phyloP scores from a whole-genome alignment of 1,140 invertebrate genomes.

The Caenorhabditis latens region DNA sequence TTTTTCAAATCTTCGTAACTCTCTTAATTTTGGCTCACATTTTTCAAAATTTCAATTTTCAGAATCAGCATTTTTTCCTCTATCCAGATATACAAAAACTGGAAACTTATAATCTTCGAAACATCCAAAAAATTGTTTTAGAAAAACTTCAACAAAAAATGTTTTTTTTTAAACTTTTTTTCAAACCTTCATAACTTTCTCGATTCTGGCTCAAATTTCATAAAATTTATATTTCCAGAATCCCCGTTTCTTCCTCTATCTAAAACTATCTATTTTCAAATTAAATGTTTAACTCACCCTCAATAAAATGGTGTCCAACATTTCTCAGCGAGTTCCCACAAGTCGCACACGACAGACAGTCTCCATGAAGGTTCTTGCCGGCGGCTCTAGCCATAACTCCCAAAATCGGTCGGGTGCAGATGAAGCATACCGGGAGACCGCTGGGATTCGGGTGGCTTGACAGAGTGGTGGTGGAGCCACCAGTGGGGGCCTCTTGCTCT shows the following conservation, averaged over 20 bases:
- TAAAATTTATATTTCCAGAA: background rate
- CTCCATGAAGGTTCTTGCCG: conserved; percentile 94
- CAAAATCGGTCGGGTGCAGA: conserved; percentile 65
- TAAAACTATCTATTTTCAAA: background rate
- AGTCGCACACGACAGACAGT: conserved; percentile 95
- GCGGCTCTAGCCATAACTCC: conserved; percentile 95
- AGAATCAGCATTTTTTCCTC: no score
- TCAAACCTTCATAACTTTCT: no score
- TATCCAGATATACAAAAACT: no score
- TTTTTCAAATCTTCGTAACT: no score
- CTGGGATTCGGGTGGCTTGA: conserved; percentile 64
- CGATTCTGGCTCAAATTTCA: no score
- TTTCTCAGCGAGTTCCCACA: conserved; percentile 95
- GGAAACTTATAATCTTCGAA: no score
- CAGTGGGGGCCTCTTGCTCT: conserved; percentile 51
- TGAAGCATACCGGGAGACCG: conserved; percentile 64
- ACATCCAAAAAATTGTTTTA: no score
- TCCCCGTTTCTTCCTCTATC: no score
- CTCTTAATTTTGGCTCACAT: no score
- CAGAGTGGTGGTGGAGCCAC: conserved; percentile 39
- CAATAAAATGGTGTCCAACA: conserved; percentile 80
- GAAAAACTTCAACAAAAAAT: no score
- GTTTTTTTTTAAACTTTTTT: no score
- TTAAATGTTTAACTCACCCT: background rate
- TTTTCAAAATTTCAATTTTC: conserved; percentile 86